Evolutionary conservation across 2,888 invertebrate genomes (phyloP).

Genomic region (Venusia cambrica): DNA sequence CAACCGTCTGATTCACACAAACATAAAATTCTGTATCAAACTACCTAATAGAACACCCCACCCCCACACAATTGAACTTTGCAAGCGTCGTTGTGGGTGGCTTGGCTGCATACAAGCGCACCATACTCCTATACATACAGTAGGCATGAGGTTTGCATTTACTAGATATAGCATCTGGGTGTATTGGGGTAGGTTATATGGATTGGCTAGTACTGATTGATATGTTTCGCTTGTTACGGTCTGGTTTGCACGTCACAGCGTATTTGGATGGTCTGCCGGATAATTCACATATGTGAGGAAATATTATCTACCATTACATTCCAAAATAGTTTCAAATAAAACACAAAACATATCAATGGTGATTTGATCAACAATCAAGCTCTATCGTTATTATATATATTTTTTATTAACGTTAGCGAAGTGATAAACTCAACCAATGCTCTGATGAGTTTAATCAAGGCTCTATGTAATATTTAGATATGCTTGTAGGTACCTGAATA

Average conservation of each 20-base stretch:
- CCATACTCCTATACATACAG: neutral
- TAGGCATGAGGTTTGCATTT: slow-evolving; percentile 37
- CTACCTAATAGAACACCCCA: slow-evolving; percentile 6
- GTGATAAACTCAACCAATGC: too few relatives aligned
- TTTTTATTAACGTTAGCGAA: too few relatives aligned
- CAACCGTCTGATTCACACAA: slow-evolving; percentile 15
- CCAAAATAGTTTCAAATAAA: too few relatives aligned
- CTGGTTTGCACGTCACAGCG: slow-evolving; percentile 3
- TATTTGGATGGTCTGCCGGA: slow-evolving; percentile 4
- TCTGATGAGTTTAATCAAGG: too few relatives aligned
- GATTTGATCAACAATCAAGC: too few relatives aligned
- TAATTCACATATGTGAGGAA: too few relatives aligned
- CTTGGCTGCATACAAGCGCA: slow-evolving; percentile 29
- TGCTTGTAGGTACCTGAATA: slow-evolving; percentile 1
- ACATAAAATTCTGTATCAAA: slow-evolving; percentile 6
- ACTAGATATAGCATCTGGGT: slow-evolving; percentile 35
- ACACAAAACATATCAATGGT: too few relatives aligned
- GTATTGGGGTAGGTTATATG: slow-evolving; percentile 51
- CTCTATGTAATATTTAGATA: too few relatives aligned
- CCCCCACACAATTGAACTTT: slow-evolving; percentile 52
- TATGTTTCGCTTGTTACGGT: slow-evolving; percentile 9
- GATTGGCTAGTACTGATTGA: slow-evolving; percentile 1
- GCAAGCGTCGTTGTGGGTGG: slow-evolving; percentile 40
- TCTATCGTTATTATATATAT: too few relatives aligned
- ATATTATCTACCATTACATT: too few relatives aligned